Base-by-base conservation (phyloP, 2,113 vertebrate species). In the Parus major region DNA sequence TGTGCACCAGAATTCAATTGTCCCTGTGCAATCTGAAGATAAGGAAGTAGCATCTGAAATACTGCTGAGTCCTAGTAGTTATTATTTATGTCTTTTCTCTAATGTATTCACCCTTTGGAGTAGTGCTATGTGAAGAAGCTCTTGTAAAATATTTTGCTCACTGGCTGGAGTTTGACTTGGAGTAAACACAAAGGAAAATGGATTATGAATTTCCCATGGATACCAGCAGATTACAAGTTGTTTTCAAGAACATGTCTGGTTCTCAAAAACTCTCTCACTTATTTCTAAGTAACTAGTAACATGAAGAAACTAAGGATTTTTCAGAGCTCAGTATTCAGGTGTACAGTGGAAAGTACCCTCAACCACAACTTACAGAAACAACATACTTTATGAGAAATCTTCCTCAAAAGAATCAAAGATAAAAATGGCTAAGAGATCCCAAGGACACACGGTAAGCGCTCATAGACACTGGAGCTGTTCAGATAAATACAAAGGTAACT, bases 1-100 rank as follows among this genome's bases (percentile, higher is more conserved):
- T 3, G 4, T 63, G 19, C 49, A 84, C 22, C 16, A 46, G 35
- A 84, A 68, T 50, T 68, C 31, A 68, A 21, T 0, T 64, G 25
- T 72, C 12, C 65, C 14, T 1, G 0, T 0, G 2, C 15, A 46
- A 64, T 23, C 5, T 64, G 25, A 72, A 80, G 33, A 36, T 10
- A 27, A 75, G 27, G 65, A 46, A 56, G 42, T 27, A 41, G 2
- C 27, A 76, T 61, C 16, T 59, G 42, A 80, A 77, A 60, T 22
- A 55, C 47, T 11, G 11, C 8, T 9, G 29, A 91, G 39, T 24
- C 44, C 55, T 39, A 46, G 23, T 9, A 80, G 31, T 11, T 61
- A 72, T 9, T 60, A 69, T 15, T 76, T 50, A 61, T 10, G 7
- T 18, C 25, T 72, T 71, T 69, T 55, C 27, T 56, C 15, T 27